Conservation (phyloP, 2,113 vertebrate species). For the Istiophorus platypterus region DNA sequence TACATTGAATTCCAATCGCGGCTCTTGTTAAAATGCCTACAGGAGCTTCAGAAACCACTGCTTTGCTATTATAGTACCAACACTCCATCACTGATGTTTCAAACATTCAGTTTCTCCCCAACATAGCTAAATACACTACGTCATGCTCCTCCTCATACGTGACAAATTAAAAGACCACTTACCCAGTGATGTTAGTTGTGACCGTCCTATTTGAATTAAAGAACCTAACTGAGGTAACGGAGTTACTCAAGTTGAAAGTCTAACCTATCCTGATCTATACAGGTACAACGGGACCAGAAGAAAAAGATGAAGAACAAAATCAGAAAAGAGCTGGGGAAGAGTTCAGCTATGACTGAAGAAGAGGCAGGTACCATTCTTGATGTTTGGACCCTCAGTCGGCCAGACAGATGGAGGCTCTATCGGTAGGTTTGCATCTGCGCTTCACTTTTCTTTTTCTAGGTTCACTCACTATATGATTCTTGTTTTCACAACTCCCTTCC, state of each 20-base stretch:
- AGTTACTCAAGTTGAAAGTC: conserved; percentile 1
- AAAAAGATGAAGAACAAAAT: conserved; percentile 87
- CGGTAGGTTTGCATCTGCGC: conserved; percentile 82
- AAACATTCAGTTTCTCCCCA: background rate
- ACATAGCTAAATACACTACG: background rate
- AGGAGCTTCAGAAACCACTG: background rate
- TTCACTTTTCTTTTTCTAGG: background rate
- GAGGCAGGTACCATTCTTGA: conserved; percentile 83
- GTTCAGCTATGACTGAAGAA: conserved; percentile 83
- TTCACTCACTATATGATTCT: background rate
- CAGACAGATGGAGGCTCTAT: conserved; percentile 92
- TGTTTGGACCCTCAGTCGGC: conserved; percentile 87
- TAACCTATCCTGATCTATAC: conserved; percentile 5
- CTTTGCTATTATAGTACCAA: background rate
- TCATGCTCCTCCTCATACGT: background rate
- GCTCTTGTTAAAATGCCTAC: background rate
- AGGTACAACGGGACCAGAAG: conserved; percentile 86
- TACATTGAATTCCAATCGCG: background rate
- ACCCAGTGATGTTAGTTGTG: background rate
- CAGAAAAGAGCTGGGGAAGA: conserved; percentile 84
- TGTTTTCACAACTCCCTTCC: background rate
- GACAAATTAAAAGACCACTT: background rate
- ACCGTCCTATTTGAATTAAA: background rate
- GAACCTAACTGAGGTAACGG: background rate
- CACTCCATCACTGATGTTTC: background rate